Base-by-base conservation (phyloP, 2,888 invertebrate species). In the Amphipyra tragopoginis region DNA sequence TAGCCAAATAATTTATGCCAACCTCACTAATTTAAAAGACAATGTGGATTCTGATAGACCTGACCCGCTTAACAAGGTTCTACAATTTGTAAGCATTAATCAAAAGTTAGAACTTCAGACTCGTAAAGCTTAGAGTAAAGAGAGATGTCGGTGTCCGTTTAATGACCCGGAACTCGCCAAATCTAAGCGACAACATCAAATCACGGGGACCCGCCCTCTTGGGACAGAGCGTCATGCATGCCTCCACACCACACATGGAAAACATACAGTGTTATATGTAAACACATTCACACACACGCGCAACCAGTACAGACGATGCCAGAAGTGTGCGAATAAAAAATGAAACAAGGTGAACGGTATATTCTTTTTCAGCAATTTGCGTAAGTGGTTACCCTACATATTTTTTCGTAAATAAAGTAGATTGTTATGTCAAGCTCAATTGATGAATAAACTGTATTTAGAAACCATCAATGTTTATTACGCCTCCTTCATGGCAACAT, bases 171-270 rank as follows among this genome's bases (percentile, higher is more conserved):
- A 79, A 76, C 75, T 48, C 64, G 34, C 65, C 56, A 45, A 75
- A 78, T 72, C 72, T 70, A 67, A 68, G 74, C 71, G 69, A 72
- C 77, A 64, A 73, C 79, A 73, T 76, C 77, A 79, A 84, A 84
- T 84, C 82, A 77, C 72, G 60, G 70, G 43, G 49, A 65, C 36
- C 52, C 61, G 44, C 58, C 39, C 78, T 72, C 65, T 59, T 58
- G 72, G 74, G 79, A 68, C 61, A 59, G n/a, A n/a, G 47, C 49
- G 63, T 53, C 73, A 47, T 62, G 55, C 65, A 74, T 75, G 57
- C 68, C 15, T 40, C 33, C 48, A 53, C 26, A 40, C 33, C 50
- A 53, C 50, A 64, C 45, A 51, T 33, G 26, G 15, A 54, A 48
- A 64, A 33, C 44, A 2, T 61, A 21, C 21, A 26, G 15, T 21